These are phyloP conservation scores for Zenarchopterus dispar DNA, from an alignment of 2,797 vertebrate species.

Conservation along the genomic window DNA sequence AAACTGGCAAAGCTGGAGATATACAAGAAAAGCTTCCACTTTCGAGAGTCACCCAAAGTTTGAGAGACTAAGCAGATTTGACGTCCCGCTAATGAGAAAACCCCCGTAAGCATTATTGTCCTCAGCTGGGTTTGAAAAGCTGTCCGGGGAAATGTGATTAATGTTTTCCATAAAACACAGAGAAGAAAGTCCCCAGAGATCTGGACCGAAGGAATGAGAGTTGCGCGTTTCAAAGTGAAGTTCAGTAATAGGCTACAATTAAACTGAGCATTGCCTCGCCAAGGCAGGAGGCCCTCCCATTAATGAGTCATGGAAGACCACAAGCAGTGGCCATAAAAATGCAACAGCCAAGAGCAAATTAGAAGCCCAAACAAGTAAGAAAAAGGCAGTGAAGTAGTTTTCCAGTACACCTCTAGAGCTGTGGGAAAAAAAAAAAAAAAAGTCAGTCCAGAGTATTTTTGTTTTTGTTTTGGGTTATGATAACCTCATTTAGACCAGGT, in stretches of 20 bases:
- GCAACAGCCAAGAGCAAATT: constrained; percentile 48
- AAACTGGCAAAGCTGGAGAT: constrained; percentile 11
- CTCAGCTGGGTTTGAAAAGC: constrained; percentile 46
- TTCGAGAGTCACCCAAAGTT: constrained; percentile 14
- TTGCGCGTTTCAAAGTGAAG: constrained; percentile 51
- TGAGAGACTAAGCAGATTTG: constrained; percentile 17
- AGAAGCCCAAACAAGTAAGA: constrained; percentile 31
- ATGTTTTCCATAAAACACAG: constrained; percentile 71
- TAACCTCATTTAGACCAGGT: constrained; percentile 11
- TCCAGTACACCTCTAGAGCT: constrained; percentile 4
- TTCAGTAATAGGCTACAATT: constrained; percentile 60
- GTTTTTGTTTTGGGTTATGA: neutral
- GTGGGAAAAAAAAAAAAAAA: neutral
- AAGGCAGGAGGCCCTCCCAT: constrained; percentile 53
- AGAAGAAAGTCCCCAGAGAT: constrained; percentile 52
- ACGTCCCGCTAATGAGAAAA: constrained; percentile 21
- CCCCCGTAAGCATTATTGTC: constrained; percentile 41
- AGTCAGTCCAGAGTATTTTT: neutral
- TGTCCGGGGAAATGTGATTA: constrained; percentile 67
- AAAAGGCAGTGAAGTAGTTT: constrained; percentile 11
- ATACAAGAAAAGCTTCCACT: neutral
- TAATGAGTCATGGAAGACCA: constrained; percentile 74
- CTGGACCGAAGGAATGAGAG: constrained; percentile 22
- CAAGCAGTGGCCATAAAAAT: constrained; percentile 70
- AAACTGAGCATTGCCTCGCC: constrained; percentile 45